A percentile compares a stretch with the other conserved stretches of the same genome.
phyloP scores from a whole-genome alignment of 1,140 invertebrate species.

The Macrobrachium rosenbergii region DNA sequence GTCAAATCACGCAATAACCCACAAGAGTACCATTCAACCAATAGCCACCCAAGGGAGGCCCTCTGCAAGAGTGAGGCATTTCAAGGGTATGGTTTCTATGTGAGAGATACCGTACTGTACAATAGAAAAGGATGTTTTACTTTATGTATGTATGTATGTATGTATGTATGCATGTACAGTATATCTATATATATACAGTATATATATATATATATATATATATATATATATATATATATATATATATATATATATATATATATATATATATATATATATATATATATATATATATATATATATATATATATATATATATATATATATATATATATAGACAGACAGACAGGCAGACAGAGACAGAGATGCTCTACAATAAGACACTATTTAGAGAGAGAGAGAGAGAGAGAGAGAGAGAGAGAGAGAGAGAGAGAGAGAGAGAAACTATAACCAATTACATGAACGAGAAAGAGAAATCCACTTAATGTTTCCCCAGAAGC shows the following conservation, averaged over 20 bases:
- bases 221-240: conserved; percentile 27
- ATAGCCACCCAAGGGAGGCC: no score
- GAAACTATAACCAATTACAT: neutral
- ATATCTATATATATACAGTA: conserved; percentile 12
- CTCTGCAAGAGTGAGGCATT: no score
- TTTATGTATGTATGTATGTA: neutral
- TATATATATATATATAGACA: conserved; percentile 9
- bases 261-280: conserved; percentile 9
- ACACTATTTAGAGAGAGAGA: conserved; percentile 10
- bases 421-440: neutral
- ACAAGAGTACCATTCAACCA: no score
- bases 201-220: conserved; percentile 18
- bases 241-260: conserved; percentile 26
- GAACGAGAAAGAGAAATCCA: neutral
- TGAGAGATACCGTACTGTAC: no score
- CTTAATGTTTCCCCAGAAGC: no score
- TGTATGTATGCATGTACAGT: neutral
- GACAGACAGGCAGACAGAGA: neutral
- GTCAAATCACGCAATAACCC: no score
- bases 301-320: conserved; percentile 21
- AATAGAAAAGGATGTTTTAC: neutral
- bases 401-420: neutral
- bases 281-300: conserved; percentile 30
- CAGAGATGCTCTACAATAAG: no score
- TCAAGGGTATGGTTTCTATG: no score